Evolutionary conservation across 2,113 vertebrate genomes (phyloP), one percentile per base, ranked within the genome.

Genomic region (Microcebus tavaratra): DNA sequence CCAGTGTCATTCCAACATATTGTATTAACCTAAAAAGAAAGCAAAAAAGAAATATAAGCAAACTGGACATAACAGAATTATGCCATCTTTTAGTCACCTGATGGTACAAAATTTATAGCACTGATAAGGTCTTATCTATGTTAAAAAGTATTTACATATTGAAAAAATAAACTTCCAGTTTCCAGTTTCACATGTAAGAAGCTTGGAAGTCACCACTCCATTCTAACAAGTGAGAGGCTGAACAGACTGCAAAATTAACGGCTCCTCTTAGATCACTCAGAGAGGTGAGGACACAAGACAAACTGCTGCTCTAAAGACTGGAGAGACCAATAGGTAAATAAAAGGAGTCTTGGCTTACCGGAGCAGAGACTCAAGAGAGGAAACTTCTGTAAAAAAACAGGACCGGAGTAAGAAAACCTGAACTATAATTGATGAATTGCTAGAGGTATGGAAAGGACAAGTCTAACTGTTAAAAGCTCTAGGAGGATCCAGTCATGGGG

Each of bases 1-100:
- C 99, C 99, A 57, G 99, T 99, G 96, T 99, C 99, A 97, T 99
- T 99, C 99, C 99, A 99, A 96, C 99, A 99, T 99, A 99, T 99
- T 55, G 99, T 99, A 98, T 99, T 99, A 98, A 99, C 99, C 99
- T 99, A 70, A 96, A 89, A 95, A 87, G 87, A 82, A 96, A 93
- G n/a, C 48, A 88, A 82, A 97, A 93, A 72, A 48, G 53, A 29
- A 94, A 97, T 55, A 94, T 95, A 67, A 96, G 53, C 18, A 94
- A 96, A 93, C 3, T 83, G 17, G 39, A 96, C 15, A 90, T 85
- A 90, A 86, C 67, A 94, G 67, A 25, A 95, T 3, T 57, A 75
- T 39, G 39, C 3, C 14, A 95, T 72, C 21, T 83, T 93, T 87
- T 9, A 95, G 17, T 96, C 88, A 91, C 76, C 36, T 75, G 13